Base-by-base conservation (phyloP, 2,113 vertebrate genomes). In the Pardalotus punctatus region DNA sequence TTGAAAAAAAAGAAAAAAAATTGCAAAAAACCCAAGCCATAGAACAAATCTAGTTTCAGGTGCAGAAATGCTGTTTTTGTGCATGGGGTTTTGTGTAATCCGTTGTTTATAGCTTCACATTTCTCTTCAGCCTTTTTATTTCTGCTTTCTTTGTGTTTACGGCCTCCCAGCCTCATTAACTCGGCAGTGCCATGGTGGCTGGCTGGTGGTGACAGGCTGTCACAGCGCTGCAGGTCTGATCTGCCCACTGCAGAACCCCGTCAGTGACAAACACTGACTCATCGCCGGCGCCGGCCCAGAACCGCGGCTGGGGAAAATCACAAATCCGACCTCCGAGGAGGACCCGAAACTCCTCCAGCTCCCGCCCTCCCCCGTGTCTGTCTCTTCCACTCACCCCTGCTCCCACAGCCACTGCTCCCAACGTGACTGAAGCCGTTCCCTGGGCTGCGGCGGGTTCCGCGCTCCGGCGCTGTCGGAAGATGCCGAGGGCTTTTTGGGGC, bases 171-270 rank as follows among this genome's bases (percentile, higher is more conserved):
- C 21, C 54, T 88, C 40, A 74, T 88, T 90, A 95, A 43, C 79
- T 60, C 22, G 0, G 71, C 81, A 48, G 38, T 93, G 66, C 67
- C 74, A 18, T 58, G 23, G 22, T 31, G 43, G 71, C 10, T 86
- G 91, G 94, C 93, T 95, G 81, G 38, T 93, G 90, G 42, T 94
- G 95, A 94, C 93, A 94, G 79, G 67, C 92, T 92, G 94, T 90
- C 93, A 93, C 82, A 15, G 87, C 4, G 0, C 76, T 73, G 85
- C 66, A 88, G 45, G 33, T 42, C n/a, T 94, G 45, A 38, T 42
- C 31, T 94, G 53, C 53, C 93, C 50, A 0, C 80, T 50, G 31
- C 53, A 85, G 73, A 87, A 2, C 65, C 64, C 78, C 0, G 1
- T 18, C 43, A 35, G 70, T 78, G 85, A 88, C 87, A 90, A 94